Base-by-base conservation (phyloP, 1,140 invertebrate genomes). In the Oscheius sp. region DNA sequence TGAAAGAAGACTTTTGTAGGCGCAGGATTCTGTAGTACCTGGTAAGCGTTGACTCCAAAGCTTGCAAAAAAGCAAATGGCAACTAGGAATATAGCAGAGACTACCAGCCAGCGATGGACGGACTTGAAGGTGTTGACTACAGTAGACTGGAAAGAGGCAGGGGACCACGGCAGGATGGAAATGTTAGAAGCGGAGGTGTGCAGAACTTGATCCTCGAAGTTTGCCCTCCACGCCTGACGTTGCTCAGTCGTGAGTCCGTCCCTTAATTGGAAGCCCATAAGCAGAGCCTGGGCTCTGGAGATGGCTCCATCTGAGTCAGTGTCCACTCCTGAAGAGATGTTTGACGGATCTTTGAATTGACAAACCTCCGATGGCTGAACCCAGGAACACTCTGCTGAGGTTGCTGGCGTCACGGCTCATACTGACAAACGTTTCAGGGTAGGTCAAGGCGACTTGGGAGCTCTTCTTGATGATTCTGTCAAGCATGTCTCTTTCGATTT, bases 251-350 rank as follows among this genome's bases (percentile, higher is more conserved):
- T 49, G 35, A 73, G 46, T 42, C 69, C 73, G n/a, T 55, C 23
- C 38, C 38, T 36, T 42, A 75, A 32, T 18, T 66, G 26, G 45
- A 71, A 71, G 13, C 29, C 62, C 66, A 72, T 72, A 42, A 68
- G 32, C 31, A 75, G 61, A 49, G 73, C 42, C 23, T 66, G 28
- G 0, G 67, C 68, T 31, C 68, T 49, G 10, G 69, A 59, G 32
- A 75, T 68, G 1, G 73, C 66, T 34, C 73, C 73, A 46, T 75
- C 73, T 20, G 65, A 46, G 66, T 75, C 73, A 10, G 68, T 75
- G 18, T 75, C 73, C 2, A 75, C 73, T 42, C 73, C 71, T 65
- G 18, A 18, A 59, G 55, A 58, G 20, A 66, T 26, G 18, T 55
- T 65, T 18, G 26, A 15, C 18, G 32, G 55, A 65, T 18, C 18